Evolutionary conservation across 2,113 vertebrate genomes (phyloP), one percentile per base, ranked within the genome.

Genomic region (Labeo catla): DNA sequence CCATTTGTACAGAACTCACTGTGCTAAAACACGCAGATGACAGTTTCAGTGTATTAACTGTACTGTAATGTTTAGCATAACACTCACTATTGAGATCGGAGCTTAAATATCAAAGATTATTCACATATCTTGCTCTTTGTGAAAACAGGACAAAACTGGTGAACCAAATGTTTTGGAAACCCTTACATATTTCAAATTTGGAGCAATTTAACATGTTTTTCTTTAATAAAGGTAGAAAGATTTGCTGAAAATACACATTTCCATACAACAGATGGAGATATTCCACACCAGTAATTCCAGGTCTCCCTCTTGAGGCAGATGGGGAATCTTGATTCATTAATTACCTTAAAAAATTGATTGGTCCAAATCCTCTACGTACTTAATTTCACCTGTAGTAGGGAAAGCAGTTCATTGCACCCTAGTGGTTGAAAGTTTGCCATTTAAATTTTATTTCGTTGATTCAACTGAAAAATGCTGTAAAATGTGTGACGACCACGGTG

Each of bases 1-100:
- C 81, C 28, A 34, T 52, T 70, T 68, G 65, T 52, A 52, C 63
- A 54, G 63, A 70, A 82, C 80, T 68, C 80, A 83, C 7, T 39
- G 36, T 73, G 50, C 54, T 80, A 45, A 45, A 80, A 45, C 54
- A 80, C 34, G 3, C 52, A 80, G 50, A 77, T 54, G 50, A 54
- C 76, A 34, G 8, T 54, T 52, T 77, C 15, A 16, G 76, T 54
- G 23, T 16, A 77, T 77, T 77, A 36, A 1, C 9, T 52, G 74
- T 52, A 19, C 16, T 72, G 39, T n/a, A 72, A 45, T n/a, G 70
- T 43, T 45, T 45, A 45, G 13, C 34, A 52, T 10, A 54, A 9
- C 50, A 0, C 49, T 36, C 49, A 36, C 76, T 72, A 45, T n/a
- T 63, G n/a, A 63, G 59, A 63, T 23, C 59, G n/a, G 21, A 61